Evolutionary conservation across 2,797 vertebrate genomes (phyloP), one percentile per base, ranked within the genome.

Genomic region (Gastrophryne carolinensis): DNA sequence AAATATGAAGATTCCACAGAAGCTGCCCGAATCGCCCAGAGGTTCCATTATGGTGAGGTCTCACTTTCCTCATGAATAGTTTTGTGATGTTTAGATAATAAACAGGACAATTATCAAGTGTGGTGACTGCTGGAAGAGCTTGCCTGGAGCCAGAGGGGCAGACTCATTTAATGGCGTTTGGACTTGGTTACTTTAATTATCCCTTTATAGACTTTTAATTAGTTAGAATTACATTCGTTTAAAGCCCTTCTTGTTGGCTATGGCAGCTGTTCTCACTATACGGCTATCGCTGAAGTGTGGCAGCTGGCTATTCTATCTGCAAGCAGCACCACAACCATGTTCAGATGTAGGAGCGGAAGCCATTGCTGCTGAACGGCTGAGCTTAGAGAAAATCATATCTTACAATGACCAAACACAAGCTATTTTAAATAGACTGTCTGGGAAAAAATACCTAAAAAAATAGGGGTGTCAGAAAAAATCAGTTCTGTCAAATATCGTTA

Each of bases 151-250:
- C 62, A 50, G 60, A 37, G 23, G 21, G 52, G 39, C 37, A 50
- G 39, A 71, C 60, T 78, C 35, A 78, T 71, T 71, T 57, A 78
- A 78, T 72, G 67, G 37, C 21, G 52, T 58, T 58, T 71, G 66
- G 66, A 71, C 75, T 71, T 37, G 52, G 75, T 71, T 78, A 71
- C 62, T 78, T 72, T 72, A 78, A 78, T 78, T 71, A 78, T 64
- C 66, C 60, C 39, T 72, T 78, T 78, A 77, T 77, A 78, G 75
- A 71, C 75, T 71, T 78, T 72, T 78, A 78, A 78, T 78, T 78
- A 78, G 67, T 64, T 56, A n/a, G 52, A 78, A 78, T 78, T 78
- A 65, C 75, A 72, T 72, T 65, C 37, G 58, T 78, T 78, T 57
- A 78, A 72, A 65, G 37, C n/a, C n/a, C 30, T 62, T 47, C 60